Percentiles rank a stretch among this genome's conserved stretches.
These are phyloP conservation scores for Takifugu bimaculatus DNA, from an alignment of 2,113 vertebrate genomes.

Conservation along the genomic window DNA sequence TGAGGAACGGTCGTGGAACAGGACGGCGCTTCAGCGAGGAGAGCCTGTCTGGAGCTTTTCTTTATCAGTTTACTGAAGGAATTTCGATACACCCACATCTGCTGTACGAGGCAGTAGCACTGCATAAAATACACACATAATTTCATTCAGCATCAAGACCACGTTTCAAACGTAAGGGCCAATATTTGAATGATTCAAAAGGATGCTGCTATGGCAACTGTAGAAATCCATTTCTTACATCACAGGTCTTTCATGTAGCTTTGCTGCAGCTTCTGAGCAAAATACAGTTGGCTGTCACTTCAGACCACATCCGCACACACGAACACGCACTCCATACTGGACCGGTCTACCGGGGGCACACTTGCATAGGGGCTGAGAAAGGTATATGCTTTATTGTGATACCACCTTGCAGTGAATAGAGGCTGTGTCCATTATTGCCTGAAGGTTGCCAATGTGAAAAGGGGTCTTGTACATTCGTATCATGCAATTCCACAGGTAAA, in stretches of 20 bases:
- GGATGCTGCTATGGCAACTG: slow-evolving; percentile 52
- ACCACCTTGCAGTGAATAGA: too few species aligned
- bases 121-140: slow-evolving; percentile 1
- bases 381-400: too few species aligned
- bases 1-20: slow-evolving; percentile 28
- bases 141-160: slow-evolving; percentile 16
- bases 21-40: slow-evolving; percentile 37
- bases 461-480: too few species aligned
- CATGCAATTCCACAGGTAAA: too few species aligned
- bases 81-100: slow-evolving; percentile 5
- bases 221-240: slow-evolving; percentile 24
- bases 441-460: too few species aligned
- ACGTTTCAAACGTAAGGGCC: slow-evolving; percentile 33
- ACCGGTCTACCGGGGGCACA: too few species aligned
- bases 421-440: too few species aligned
- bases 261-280: not conserved
- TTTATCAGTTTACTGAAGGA: slow-evolving; percentile 11
- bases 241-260: slow-evolving; percentile 32
- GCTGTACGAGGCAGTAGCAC: too few species aligned
- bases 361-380: too few species aligned
- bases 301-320: too few species aligned
- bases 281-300: slow-evolving; percentile 4
- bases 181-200: slow-evolving; percentile 25
- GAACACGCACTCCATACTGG: too few species aligned
- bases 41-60: slow-evolving; percentile 20